Evolutionary conservation across 2,797 vertebrate genomes (phyloP), one percentile per base, ranked within the genome.

Genomic region (Amblyopsis hoosieri): DNA sequence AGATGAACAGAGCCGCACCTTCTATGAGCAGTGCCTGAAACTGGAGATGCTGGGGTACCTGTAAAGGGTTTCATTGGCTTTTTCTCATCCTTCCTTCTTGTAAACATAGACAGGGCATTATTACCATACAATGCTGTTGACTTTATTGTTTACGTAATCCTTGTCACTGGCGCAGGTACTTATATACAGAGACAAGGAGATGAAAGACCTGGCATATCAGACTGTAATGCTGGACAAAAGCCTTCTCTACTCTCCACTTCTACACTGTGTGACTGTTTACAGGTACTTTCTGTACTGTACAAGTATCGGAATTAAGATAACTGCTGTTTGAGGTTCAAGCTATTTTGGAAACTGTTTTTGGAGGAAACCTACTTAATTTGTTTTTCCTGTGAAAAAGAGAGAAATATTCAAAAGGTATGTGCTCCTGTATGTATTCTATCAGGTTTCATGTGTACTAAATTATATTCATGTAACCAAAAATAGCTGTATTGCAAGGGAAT

Each of bases 1-100:
- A 78, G 83, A 89, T 85, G 86, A 90, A 80, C 73, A 74, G 82
- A 76, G 84, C 89, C 66, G 81, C 82, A 87, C 84, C 87, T 92
- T 90, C 81, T 66, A 65, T 74, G 79, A 89, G 76, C 70, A 15
- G 80, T 70, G 69, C 60, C 84, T 93, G 93, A 92, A 91, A 93
- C 89, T 83, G 82, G 90, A 93, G 92, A 91, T 90, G 91, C 85
- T 64, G 71, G 72, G 79, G 72, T 85, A 87, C 79, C 81, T 87
- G 81, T 90, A 79, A 91, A 87, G 90, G 90, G 72, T 86, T 90
- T 87, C 89, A 81, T 62, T 74, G 73, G 78, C 66, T 60, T 58
- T 60, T 77, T 59, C 80, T 84, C 73, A 86, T 88, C 85, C 83
- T 87, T 80, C 69, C 67, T 79, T 86, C 75, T 90, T 85, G 83